phyloP scores from a whole-genome alignment of 2,797 vertebrate species.

The Enteromius mattozi region DNA sequence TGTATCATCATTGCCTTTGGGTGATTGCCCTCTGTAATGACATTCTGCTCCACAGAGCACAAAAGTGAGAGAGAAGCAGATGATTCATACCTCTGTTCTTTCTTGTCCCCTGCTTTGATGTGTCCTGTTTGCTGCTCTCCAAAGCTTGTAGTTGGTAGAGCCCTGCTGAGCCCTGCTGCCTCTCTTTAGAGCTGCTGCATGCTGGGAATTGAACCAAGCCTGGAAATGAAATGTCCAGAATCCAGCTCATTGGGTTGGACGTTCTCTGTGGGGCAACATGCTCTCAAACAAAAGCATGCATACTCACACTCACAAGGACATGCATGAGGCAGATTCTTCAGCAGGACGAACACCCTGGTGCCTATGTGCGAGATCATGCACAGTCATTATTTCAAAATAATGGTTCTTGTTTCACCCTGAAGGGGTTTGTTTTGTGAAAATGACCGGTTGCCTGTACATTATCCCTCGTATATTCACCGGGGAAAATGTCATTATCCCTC shows the following conservation, averaged over 20 bases:
- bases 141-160: conserved; percentile 5
- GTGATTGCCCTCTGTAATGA: conserved; percentile 42
- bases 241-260: not conserved
- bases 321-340: not conserved
- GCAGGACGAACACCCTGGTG: not conserved
- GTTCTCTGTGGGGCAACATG: conserved; percentile 17
- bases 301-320: not conserved
- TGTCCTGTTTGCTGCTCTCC: conserved; percentile 36
- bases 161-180: conserved; percentile 33
- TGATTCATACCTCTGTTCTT: conserved; percentile 38
- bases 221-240: conserved; percentile 29
- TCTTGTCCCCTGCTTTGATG: conserved; percentile 43
- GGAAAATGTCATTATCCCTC: not conserved
- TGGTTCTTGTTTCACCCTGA: not conserved
- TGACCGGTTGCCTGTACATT: not conserved
- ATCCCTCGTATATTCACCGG: not conserved
- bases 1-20: conserved; percentile 32
- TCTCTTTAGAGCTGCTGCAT: conserved; percentile 46
- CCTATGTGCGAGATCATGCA: not conserved
- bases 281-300: not conserved
- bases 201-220: conserved; percentile 37
- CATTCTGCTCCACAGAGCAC: conserved; percentile 45
- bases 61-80: conserved; percentile 23
- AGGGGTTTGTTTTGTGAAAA: conserved; percentile 8
- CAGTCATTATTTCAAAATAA: not conserved